These are phyloP conservation scores for Myiozetetes cayanensis DNA, from an alignment of 2,113 vertebrate species.

Conservation along the genomic window DNA sequence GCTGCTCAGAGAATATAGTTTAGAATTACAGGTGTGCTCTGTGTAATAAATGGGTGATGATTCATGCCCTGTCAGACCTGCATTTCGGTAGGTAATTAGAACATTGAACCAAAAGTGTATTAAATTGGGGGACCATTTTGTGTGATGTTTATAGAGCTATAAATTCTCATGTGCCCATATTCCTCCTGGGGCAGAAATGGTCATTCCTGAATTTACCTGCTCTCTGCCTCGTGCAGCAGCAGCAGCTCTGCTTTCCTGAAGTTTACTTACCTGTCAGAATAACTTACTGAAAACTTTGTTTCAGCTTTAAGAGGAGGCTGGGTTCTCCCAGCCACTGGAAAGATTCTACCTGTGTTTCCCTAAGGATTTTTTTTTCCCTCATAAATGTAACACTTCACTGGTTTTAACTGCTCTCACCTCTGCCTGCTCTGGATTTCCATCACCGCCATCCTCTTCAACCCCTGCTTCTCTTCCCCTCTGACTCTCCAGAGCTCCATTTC, in stretches of 20 bases:
- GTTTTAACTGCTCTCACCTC: not conserved
- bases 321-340: not conserved
- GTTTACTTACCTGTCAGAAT: not conserved
- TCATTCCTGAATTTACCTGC: not conserved
- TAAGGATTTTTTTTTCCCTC: not conserved
- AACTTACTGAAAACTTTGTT: not conserved
- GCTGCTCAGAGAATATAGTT: not conserved
- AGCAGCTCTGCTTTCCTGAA: not conserved
- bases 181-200: not conserved
- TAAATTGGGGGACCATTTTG: not conserved
- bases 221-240: not conserved
- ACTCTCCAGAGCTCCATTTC: not conserved
- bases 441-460: not conserved
- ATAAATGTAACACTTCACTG: not conserved
- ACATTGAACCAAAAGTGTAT: accelerated
- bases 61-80: not conserved
- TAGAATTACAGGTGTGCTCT: not conserved
- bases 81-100: not conserved
- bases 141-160: not conserved
- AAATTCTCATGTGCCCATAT: not conserved
- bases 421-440: not conserved
- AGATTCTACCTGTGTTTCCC: not conserved
- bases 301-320: not conserved
- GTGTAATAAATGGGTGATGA: not conserved
- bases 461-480: not conserved